phyloP scores from a whole-genome alignment of 2,797 vertebrate genomes.

The Pipistrellus kuhlii region DNA sequence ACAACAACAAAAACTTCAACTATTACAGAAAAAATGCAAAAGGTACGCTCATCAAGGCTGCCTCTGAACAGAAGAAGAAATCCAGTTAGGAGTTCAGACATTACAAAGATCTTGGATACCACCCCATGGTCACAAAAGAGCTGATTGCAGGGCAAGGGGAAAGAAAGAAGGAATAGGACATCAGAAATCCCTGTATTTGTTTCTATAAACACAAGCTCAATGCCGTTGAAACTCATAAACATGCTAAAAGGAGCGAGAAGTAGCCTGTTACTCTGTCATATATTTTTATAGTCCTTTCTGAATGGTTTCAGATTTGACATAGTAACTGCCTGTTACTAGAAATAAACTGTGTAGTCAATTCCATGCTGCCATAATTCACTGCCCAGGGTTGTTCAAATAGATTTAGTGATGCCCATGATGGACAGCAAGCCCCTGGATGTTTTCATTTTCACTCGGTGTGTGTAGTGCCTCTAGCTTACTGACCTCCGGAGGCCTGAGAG shows the following conservation, averaged over 20 bases:
- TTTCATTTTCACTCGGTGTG: constrained; percentile 85
- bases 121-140: not conserved
- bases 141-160: not conserved
- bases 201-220: constrained; percentile 78
- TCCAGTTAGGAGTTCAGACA: constrained; percentile 31
- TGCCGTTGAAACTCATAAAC: constrained; percentile 85
- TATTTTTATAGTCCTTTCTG: constrained; percentile 90
- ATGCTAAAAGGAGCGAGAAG: constrained; percentile 87
- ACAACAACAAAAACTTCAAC: constrained; percentile 84
- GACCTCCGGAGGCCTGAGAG: constrained; percentile 83
- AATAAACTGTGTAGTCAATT: constrained; percentile 92
- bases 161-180: not conserved
- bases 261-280: constrained; percentile 88
- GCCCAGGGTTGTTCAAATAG: constrained; percentile 89
- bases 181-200: constrained; percentile 70
- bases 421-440: constrained; percentile 87
- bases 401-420: constrained; percentile 89
- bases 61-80: constrained; percentile 74
- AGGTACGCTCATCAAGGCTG: constrained; percentile 76
- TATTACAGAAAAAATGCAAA: constrained; percentile 76
- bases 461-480: constrained; percentile 86
- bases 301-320: constrained; percentile 90
- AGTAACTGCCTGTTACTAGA: constrained; percentile 91
- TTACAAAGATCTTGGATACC: constrained; percentile 61
- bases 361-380: constrained; percentile 90